Conservation (phyloP, 2,113 vertebrate species). For the Oriolus oriolus region DNA sequence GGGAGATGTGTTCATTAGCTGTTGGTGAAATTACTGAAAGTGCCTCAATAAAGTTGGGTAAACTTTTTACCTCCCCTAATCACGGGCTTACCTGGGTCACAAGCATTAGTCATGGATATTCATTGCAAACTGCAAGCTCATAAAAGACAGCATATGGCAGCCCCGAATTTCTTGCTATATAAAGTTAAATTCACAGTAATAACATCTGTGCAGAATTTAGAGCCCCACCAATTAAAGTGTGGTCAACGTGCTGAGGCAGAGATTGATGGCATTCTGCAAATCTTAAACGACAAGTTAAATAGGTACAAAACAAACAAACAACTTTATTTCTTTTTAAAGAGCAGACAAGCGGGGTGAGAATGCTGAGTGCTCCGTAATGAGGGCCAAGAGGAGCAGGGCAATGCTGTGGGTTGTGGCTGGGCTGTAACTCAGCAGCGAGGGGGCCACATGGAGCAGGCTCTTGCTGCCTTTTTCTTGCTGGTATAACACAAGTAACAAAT, state of each 20-base stretch:
- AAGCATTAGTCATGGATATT: constrained; percentile 39
- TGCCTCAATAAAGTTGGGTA: not conserved
- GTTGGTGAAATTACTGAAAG: not conserved
- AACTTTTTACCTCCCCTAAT: constrained; percentile 51
- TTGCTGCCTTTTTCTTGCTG: not conserved
- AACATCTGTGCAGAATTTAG: constrained; percentile 52
- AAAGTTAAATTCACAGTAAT: constrained; percentile 48
- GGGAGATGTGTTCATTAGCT: not conserved
- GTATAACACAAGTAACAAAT: not conserved
- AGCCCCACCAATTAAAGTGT: constrained; percentile 5
- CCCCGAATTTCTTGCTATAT: constrained; percentile 29
- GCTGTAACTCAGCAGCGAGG: not conserved
- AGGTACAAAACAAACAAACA: constrained; percentile 35
- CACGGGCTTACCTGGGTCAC: constrained; percentile 30
- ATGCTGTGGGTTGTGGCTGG: not conserved
- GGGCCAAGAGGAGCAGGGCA: not conserved
- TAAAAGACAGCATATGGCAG: constrained; percentile 50
- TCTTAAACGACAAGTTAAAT: constrained; percentile 8
- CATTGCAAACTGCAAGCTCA: constrained; percentile 23
- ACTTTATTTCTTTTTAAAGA: constrained; percentile 27
- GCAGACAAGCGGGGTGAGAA: not conserved
- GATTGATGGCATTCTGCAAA: constrained; percentile 37
- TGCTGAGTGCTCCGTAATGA: not conserved
- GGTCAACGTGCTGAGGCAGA: constrained; percentile 1
- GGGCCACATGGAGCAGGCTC: not conserved